phyloP scores from a whole-genome alignment of 2,113 vertebrate genomes.

The Accipiter cooperii region DNA sequence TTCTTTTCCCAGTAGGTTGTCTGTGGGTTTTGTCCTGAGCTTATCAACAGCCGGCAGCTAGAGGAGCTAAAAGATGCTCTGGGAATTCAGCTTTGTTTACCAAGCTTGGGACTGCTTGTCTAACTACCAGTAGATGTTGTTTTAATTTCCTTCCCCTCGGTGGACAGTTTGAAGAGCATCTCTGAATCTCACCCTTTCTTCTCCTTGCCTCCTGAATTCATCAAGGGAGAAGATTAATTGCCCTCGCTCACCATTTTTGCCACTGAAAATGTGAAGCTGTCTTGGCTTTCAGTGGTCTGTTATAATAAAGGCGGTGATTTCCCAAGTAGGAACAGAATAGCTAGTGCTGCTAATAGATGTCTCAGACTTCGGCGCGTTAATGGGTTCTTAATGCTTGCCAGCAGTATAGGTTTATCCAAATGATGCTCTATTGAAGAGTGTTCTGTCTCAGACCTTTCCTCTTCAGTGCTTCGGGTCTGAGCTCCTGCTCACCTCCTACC shows the following conservation, averaged over 20 bases:
- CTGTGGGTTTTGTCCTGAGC: neutral
- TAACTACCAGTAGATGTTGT: neutral
- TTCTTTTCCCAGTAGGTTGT: neutral
- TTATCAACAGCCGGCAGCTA: neutral
- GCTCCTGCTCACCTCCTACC: neutral
- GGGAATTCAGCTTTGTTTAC: slow-evolving; percentile 15
- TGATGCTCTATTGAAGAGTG: neutral
- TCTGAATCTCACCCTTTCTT: neutral
- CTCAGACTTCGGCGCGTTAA: neutral
- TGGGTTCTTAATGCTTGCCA: neutral
- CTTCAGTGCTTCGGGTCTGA: neutral
- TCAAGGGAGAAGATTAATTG: neutral
- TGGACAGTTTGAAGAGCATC: neutral
- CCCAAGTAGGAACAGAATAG: neutral
- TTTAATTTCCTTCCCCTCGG: neutral
- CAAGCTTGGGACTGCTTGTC: neutral
- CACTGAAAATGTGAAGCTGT: neutral
- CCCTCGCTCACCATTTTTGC: neutral
- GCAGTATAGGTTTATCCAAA: neutral
- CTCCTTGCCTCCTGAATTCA: neutral
- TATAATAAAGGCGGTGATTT: neutral
- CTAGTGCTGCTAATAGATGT: neutral
- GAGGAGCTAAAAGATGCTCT: neutral
- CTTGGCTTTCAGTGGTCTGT: neutral
- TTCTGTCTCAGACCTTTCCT: neutral